Conservation (phyloP, 2,113 vertebrate genomes). For the Notothenia coriiceps region DNA sequence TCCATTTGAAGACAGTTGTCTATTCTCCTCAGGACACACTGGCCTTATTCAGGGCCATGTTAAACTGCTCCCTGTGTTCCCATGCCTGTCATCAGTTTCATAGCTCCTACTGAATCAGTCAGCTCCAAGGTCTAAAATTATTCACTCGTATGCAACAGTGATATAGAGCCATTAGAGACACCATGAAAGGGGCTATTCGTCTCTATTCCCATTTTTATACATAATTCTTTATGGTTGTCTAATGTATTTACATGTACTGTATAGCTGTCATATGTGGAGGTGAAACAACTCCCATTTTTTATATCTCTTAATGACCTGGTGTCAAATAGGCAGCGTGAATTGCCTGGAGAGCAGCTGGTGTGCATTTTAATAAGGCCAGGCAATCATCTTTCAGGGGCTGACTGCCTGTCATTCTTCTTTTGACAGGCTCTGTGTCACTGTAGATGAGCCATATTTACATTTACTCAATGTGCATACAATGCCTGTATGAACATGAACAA, state of each 20-base stretch:
- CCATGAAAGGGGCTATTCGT: conserved; percentile 9
- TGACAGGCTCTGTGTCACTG: conserved; percentile 36
- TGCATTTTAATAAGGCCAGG: conserved; percentile 70
- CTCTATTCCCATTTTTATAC: not conserved
- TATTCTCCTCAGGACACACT: conserved; percentile 9
- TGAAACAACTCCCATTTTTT: conserved; percentile 64
- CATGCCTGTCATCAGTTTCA: conserved; percentile 52
- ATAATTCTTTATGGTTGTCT: not conserved
- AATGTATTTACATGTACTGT: conserved; percentile 53
- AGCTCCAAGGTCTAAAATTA: conserved; percentile 46
- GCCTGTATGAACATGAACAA: conserved; percentile 21
- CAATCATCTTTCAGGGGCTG: conserved; percentile 61
- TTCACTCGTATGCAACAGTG: conserved; percentile 39
- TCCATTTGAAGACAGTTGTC: conserved; percentile 20
- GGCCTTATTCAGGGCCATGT: conserved; percentile 33
- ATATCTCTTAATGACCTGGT: conserved; percentile 68
- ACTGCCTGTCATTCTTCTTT: conserved; percentile 50
- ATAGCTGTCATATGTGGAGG: conserved; percentile 36
- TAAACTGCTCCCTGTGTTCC: conserved; percentile 43
- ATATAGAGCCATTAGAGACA: conserved; percentile 1
- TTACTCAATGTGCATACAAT: conserved; percentile 44
- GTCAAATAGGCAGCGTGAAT: conserved; percentile 64
- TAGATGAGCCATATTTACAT: conserved; percentile 45
- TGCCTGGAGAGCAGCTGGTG: conserved; percentile 72
- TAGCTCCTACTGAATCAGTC: conserved; percentile 46